Evolutionary conservation across 2,113 vertebrate genomes (phyloP), one percentile per base, ranked within the genome.

Genomic region (Cisticola juncidis): DNA sequence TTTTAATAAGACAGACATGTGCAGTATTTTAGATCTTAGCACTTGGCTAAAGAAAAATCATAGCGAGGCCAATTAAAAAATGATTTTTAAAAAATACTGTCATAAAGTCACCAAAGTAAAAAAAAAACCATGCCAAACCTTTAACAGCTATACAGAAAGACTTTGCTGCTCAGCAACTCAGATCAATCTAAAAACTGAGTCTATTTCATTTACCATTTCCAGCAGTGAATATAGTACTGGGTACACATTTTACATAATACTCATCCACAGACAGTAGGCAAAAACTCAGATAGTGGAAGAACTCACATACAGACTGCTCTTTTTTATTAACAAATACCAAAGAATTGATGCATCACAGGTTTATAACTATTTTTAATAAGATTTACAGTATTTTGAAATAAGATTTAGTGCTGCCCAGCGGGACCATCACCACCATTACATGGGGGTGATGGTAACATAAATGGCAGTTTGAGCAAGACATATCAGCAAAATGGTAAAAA

Each of bases 171-270:
- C 48, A 88, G 36, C 74, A 86, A 68, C 29, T 78, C 66, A 89
- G 81, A 88, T 85, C 86, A 94, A 94, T 56, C 72, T 36, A 87
- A 38, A 88, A 56, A 66, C 77, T 65, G 44, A 61, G 66, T 47
- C 28, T 8, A 0, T 66, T 45, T n/a, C 12, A 50, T 81, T 56
- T 89, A 64, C 36, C 20, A 57, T 38, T 88, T 90, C 31, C 45
- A 92, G 72, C 51, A 78, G 9, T 40, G 21, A 80, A 78, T 44
- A 64, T 9, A 93, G 31, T 20, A 44, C 18, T 33, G 56, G 14
- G 48, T 26, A 71, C 53, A 50, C 20, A 28, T 69, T 96, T 95
- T 90, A 95, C 58, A 45, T 94, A 96, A 95, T 53, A 56, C 31
- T 70, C 31, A 66, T 38, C 79, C 58, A 79, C n/a, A 69, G 68